Percentiles rank a stretch among this genome's conserved stretches.
Evolutionary conservation across 2,888 invertebrate species (phyloP).

Genomic region (Macrosiphum euphorbiae): DNA sequence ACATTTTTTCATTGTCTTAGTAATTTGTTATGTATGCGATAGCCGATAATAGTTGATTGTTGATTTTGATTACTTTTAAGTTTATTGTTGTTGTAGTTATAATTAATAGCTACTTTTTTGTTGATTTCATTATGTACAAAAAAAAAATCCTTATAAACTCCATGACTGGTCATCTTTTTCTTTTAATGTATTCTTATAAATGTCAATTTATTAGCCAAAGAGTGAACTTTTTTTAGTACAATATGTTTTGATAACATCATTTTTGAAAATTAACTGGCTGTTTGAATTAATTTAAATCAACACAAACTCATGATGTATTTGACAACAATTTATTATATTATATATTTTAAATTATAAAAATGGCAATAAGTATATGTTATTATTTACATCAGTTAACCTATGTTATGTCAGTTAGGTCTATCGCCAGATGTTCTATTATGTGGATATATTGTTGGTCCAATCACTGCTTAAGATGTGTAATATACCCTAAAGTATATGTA

Average conservation of each 20-base stretch:
- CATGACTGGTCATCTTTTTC: background rate
- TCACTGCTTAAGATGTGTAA: too few relatives aligned
- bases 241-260: background rate
- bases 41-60: background rate
- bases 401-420: background rate
- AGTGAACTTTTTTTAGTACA: background rate
- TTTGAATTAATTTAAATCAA: background rate
- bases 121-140: background rate
- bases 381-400: background rate
- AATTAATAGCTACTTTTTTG: background rate
- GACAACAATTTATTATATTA: background rate
- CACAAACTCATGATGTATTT: background rate
- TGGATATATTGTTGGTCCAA: background rate
- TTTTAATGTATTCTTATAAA: background rate
- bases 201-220: background rate
- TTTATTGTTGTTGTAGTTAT: conserved; percentile 44
- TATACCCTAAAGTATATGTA: too few relatives aligned
- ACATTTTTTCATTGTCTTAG: background rate
- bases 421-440: background rate
- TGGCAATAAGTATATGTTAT: background rate
- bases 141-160: background rate
- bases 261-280: background rate
- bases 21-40: background rate
- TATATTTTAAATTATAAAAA: background rate
- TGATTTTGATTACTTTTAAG: conserved; percentile 53